Percentiles rank a stretch among this genome's conserved stretches.
Conservation (phyloP, 2,888 invertebrate species). For the Tetrapedia diversipes region DNA sequence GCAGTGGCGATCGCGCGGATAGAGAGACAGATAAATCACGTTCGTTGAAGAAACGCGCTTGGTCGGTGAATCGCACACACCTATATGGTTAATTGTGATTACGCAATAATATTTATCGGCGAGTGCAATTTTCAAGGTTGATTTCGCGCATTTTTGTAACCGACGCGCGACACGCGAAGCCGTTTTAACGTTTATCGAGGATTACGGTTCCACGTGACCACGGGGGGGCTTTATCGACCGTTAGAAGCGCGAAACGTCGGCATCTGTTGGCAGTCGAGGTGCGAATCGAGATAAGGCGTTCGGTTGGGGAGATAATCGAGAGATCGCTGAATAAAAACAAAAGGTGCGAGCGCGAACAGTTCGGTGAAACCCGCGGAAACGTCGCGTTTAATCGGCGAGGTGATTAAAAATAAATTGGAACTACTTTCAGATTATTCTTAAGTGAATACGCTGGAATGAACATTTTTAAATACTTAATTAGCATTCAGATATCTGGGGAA, state of each 20-base stretch:
- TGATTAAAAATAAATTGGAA: not conserved
- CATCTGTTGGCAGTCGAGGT: slow-evolving; percentile 12
- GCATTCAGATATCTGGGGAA: not conserved
- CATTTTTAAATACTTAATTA: slow-evolving; percentile 10
- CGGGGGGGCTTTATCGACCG: slow-evolving; percentile 17
- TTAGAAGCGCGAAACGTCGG: slow-evolving; percentile 6
- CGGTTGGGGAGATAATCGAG: not conserved
- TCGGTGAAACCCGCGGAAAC: too few relatives aligned
- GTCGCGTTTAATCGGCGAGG: not conserved
- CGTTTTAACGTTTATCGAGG: not conserved
- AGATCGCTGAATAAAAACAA: not conserved
- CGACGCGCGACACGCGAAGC: too few relatives aligned
- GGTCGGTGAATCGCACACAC: too few relatives aligned
- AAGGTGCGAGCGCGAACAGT: not conserved
- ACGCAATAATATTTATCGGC: not conserved
- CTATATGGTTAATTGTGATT: not conserved
- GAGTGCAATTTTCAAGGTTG: not conserved
- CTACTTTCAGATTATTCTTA: slow-evolving; percentile 7
- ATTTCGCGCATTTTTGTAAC: not conserved
- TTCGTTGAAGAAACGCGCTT: not conserved
- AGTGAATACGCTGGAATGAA: not conserved
- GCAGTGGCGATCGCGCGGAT: not conserved
- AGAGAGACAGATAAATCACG: not conserved
- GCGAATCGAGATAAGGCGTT: not conserved
- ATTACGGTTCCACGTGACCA: too few relatives aligned